Percentiles rank a stretch among this genome's conserved stretches.
These are phyloP conservation scores for Onychomys torridus DNA, from an alignment of 2,797 vertebrate genomes.

Conservation along the genomic window DNA sequence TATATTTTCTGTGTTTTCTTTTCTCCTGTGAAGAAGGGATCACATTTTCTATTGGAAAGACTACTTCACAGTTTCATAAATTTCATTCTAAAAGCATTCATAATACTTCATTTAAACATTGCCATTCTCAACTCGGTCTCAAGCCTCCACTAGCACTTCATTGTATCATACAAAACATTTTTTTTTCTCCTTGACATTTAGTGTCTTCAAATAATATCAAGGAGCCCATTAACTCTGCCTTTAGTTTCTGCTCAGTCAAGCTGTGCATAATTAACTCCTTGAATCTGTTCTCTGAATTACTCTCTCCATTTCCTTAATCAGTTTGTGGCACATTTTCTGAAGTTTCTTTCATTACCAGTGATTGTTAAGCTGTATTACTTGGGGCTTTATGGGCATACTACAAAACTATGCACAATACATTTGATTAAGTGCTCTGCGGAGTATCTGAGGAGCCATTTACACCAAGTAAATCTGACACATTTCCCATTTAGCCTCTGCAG, in stretches of 20 bases:
- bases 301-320: conserved; percentile 64
- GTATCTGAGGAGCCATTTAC: not conserved
- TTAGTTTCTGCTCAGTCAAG: conserved; percentile 69
- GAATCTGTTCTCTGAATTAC: conserved; percentile 72
- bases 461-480: not conserved
- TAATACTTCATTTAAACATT: conserved; percentile 56
- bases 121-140: conserved; percentile 55
- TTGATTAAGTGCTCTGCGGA: conserved; percentile 20
- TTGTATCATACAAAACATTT: conserved; percentile 60
- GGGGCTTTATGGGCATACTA: not conserved
- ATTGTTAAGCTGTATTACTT: conserved; percentile 36
- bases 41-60: conserved; percentile 39
- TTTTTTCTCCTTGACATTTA: conserved; percentile 67
- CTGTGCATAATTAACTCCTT: conserved; percentile 75
- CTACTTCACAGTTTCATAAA: conserved; percentile 58
- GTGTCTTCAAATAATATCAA: conserved; percentile 75
- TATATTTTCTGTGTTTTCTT: not conserved
- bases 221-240: conserved; percentile 67
- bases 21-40: conserved; percentile 14
- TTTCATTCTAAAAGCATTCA: conserved; percentile 60
- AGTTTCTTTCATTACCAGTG: conserved; percentile 45
- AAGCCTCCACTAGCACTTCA: conserved; percentile 35
- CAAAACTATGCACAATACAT: not conserved
- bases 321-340: conserved; percentile 49
- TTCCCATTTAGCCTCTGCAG: not conserved